A percentile compares a stretch with the other conserved stretches of the same genome.
phyloP scores from a whole-genome alignment of 2,797 vertebrate species.

The Characodon lateralis region DNA sequence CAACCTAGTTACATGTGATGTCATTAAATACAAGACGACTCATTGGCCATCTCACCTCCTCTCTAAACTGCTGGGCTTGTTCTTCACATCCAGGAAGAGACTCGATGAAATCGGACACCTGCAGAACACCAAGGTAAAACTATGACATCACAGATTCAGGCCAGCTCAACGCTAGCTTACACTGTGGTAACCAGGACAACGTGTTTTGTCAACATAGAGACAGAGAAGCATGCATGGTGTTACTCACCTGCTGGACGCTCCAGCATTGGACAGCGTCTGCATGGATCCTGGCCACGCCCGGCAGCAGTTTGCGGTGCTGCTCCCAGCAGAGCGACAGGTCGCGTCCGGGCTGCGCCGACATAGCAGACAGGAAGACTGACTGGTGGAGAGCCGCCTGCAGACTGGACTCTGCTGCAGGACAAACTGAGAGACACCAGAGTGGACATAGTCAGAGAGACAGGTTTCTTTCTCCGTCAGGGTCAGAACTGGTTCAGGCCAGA shows the following conservation, averaged over 20 bases:
- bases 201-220: neutral
- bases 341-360: conserved; percentile 73
- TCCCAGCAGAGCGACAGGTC: conserved; percentile 80
- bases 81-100: conserved; percentile 91
- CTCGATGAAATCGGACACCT: conserved; percentile 91
- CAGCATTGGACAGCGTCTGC: conserved; percentile 68
- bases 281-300: conserved; percentile 68
- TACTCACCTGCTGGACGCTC: conserved; percentile 78
- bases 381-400: conserved; percentile 71
- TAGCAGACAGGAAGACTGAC: conserved; percentile 77
- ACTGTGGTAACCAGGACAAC: neutral
- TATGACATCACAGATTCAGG: neutral
- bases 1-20: neutral
- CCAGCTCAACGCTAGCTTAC: neutral
- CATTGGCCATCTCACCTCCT: conserved; percentile 83
- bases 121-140: neutral
- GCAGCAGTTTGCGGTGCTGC: conserved; percentile 79
- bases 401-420: conserved; percentile 42
- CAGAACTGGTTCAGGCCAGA: neutral
- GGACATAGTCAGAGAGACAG: too few species aligned
- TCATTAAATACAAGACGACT: neutral
- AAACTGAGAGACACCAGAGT: neutral
- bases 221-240: too few species aligned
- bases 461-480: neutral
- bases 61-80: conserved; percentile 87